Base-by-base conservation (phyloP, 2,888 invertebrate species). In the Drosophila recens region DNA sequence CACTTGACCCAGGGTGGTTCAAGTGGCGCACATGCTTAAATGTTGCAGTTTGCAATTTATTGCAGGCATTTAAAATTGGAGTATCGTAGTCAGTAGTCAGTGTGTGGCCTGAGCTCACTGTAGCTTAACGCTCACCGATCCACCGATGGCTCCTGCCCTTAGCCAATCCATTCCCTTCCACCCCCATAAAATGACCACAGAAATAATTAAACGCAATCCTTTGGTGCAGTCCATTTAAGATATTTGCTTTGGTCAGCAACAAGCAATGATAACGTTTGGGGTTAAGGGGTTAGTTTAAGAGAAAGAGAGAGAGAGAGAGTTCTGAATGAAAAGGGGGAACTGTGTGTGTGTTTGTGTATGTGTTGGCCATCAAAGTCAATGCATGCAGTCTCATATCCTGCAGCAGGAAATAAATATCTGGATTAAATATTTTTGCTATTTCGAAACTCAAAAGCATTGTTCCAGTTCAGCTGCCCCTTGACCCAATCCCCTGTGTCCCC, bases 321-420 rank as follows among this genome's bases (percentile, higher is more conserved):
- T 11, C 11, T 4, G 23, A 23, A 33, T 5, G 15, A 20, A 11
- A 11, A 20, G 1, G 15, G 33, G 11, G 20, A 20, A 6, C 4
- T 11, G 17, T 17, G 11, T 23, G 10, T 48, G 17, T 34, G 33
- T 23, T 17, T 36, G 20, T 49, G 40, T 59, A 40, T 52, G 38
- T 51, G 62, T 27, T 62, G 49, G n/a, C 34, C 74, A 72, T 79
- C 86, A 87, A 85, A 82, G 80, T 79, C 76, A 63, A 68, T 73
- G 71, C 67, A 76, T 67, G 67, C 51, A 67, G 66, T 70, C 68
- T 74, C 68, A 70, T 67, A 80, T 86, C 83, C 86, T 88, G 80
- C 59, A 72, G 59, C 75, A 88, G 86, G 64, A 88, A 82, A 86
- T 88, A 86, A 88, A 83, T 88, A 88, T 75, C 53, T 70, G 70